Conservation (phyloP, 2,888 invertebrate species). For the Leptogaster cylindrica region DNA sequence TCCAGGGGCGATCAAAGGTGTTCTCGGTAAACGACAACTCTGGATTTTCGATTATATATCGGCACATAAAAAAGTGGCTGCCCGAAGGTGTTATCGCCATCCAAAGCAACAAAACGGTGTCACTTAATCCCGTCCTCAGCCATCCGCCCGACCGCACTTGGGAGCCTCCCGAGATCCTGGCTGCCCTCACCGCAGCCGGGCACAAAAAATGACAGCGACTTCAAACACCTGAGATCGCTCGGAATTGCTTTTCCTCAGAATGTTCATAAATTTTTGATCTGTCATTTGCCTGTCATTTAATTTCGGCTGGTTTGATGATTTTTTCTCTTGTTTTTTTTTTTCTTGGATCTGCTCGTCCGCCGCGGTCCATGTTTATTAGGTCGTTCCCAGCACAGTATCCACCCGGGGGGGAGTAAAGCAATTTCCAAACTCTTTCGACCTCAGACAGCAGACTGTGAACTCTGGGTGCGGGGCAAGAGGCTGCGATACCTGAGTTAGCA, state of each 20-base stretch:
- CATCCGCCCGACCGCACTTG: not conserved
- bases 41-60: slow-evolving; percentile 1
- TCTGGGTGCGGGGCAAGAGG: not conserved
- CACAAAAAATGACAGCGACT: not conserved
- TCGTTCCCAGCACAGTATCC: not conserved
- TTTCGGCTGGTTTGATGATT: slow-evolving; percentile 39
- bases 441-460: slow-evolving; percentile 20
- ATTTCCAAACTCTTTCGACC: slow-evolving; percentile 14
- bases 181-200: not conserved
- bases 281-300: slow-evolving; percentile 40
- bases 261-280: slow-evolving; percentile 42
- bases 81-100: not conserved
- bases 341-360: not conserved
- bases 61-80: not conserved
- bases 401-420: not conserved
- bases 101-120: slow-evolving; percentile 32
- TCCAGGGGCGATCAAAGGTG: slow-evolving; percentile 20
- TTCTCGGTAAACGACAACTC: too few relatives aligned
- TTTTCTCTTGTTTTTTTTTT: slow-evolving; percentile 15
- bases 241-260: slow-evolving; percentile 36
- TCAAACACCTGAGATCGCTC: slow-evolving; percentile 33
- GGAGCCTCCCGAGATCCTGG: slow-evolving; percentile 12
- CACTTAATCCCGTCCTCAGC: slow-evolving; percentile 32
- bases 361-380: slow-evolving; percentile 15
- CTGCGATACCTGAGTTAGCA: slow-evolving; percentile 10